Evolutionary conservation across 2,888 invertebrate species (phyloP).

Genomic region (Blastobasis adustella): DNA sequence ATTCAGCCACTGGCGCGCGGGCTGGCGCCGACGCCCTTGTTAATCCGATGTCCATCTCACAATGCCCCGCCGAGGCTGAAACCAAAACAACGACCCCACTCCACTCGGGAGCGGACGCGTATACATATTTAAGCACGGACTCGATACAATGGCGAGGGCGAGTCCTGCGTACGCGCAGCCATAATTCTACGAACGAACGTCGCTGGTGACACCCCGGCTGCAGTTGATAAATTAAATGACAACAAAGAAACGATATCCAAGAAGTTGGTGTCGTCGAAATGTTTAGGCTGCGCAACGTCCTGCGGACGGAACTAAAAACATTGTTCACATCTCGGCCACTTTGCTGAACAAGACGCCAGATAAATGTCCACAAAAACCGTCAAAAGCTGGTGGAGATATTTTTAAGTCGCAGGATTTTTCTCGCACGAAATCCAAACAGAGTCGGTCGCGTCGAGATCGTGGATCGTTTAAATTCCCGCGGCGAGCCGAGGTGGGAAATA

Average conservation of each 20-base stretch:
- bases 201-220: too few species aligned
- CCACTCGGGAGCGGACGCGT: conserved; percentile 36
- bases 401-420: conserved; percentile 35
- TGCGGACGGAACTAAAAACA: too few species aligned
- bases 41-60: conserved; percentile 63
- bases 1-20: conserved; percentile 42
- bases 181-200: too few species aligned
- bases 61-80: conserved; percentile 30
- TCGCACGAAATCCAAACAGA: conserved; percentile 36
- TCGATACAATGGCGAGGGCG: conserved; percentile 32
- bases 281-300: too few species aligned
- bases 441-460: conserved; percentile 38
- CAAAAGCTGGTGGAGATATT: conserved; percentile 27
- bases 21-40: conserved; percentile 62
- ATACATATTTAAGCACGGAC: conserved; percentile 37
- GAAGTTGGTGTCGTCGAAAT: too few species aligned
- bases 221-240: too few species aligned
- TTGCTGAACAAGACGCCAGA: conserved; percentile 24
- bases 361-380: conserved; percentile 22
- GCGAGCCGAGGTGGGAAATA: conserved; percentile 58
- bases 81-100: conserved; percentile 35
- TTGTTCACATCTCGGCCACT: conserved; percentile 9
- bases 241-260: too few species aligned
- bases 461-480: conserved; percentile 61
- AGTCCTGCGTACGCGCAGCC: neutral